Conservation (phyloP, 2,113 vertebrate species). For the Zosterops borbonicus region DNA sequence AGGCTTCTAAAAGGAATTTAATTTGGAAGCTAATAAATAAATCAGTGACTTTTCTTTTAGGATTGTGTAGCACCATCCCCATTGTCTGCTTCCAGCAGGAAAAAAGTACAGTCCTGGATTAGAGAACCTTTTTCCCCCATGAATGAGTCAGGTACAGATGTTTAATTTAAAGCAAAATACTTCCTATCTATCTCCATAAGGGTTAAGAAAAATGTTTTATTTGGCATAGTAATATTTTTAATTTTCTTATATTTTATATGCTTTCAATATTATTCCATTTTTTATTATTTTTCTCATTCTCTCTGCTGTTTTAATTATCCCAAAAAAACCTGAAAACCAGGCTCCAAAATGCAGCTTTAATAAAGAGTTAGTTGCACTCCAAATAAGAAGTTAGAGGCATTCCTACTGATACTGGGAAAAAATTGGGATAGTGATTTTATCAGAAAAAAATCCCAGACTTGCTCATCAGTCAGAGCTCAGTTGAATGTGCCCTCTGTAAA, state of each 20-base stretch:
- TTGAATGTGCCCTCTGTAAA: not conserved
- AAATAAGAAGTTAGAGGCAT: not conserved
- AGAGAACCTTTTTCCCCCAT: not conserved
- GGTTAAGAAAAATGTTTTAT: not conserved
- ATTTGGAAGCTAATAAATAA: not conserved
- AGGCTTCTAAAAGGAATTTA: not conserved
- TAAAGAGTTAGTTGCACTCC: not conserved
- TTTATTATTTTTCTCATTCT: not conserved
- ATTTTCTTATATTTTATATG: not conserved
- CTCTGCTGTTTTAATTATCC: not conserved
- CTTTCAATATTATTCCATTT: not conserved
- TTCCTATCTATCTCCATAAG: not conserved
- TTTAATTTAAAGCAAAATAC: not conserved
- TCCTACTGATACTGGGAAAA: not conserved
- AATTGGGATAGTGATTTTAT: not conserved
- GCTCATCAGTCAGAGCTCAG: not conserved
- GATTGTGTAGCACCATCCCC: conserved; percentile 11
- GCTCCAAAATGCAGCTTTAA: not conserved
- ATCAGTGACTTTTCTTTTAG: conserved; percentile 48
- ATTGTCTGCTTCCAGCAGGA: conserved; percentile 33
- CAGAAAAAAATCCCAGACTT: not conserved
- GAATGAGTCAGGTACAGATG: conserved; percentile 67
- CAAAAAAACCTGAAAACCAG: not conserved
- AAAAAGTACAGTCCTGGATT: not conserved
- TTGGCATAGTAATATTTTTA: not conserved